Evolutionary conservation across 1,140 invertebrate species (phyloP), one percentile per base, ranked within the genome.

Genomic region (Zaprionus ghesquierei): DNA sequence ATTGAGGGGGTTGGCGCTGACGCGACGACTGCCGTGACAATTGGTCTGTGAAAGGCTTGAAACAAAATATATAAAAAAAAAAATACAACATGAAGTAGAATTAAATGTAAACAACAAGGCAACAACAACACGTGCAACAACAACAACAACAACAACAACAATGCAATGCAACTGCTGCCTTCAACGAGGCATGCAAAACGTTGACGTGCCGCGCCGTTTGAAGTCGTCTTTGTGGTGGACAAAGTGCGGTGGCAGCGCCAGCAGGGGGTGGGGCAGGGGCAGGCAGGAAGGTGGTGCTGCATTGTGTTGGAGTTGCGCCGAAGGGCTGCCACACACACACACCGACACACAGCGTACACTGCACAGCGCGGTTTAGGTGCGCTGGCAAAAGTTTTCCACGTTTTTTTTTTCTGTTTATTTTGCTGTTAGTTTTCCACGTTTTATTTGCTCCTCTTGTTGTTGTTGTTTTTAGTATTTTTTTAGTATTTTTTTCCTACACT

Each of bases 31-130:
- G 79, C 84, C 84, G 79, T 81, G 79, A 87, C 82, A 87, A 87
- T 89, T 87, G 84, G 82, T 87, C 84, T 84, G 84, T 89, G 55
- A 87, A 89, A 84, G 86, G 85, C 82, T 89, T 89, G 85, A 87
- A 87, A 89, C 79, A 79, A 89, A 77, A 85, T 38, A 79, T 38
- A 53, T 72, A 50, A 56, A 54, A 38, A 65, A 13, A 51, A 64
- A 73, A 58, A 38, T 54, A 69, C 22, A 70, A 44, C 22, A 51
- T 77, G 55, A 78, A 73, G 75, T 63, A 68, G 69, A 77, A 77
- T 65, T 60, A 81, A 79, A 79, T 69, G 65, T 75, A 79, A 72
- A 72, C 73, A 74, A 58, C 62, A 72, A 75, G 61, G 38, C 35
- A 63, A 35, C 33, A 46, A 41, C 23, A 64, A 33, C 41, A n/a